Conservation (phyloP, 2,113 vertebrate genomes). For the Cavia porcellus region DNA sequence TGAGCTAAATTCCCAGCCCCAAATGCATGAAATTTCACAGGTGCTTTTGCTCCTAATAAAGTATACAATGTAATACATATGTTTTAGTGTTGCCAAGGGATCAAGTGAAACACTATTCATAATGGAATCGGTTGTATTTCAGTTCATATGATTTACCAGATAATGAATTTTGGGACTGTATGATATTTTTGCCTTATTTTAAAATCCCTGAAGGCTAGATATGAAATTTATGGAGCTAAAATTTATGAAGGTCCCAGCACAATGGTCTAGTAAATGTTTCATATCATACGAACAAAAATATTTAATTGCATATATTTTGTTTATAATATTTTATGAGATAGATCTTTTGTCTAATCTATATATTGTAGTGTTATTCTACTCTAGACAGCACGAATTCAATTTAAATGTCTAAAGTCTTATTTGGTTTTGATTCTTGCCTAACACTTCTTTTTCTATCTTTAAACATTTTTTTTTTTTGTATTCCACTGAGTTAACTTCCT, state of each 20-base stretch:
- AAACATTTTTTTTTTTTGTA: background rate
- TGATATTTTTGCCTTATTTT: background rate
- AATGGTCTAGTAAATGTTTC: background rate
- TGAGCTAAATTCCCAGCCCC: too few species aligned
- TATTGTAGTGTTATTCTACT: background rate
- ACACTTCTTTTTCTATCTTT: background rate
- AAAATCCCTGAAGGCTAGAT: background rate
- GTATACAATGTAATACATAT: background rate
- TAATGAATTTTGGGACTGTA: background rate
- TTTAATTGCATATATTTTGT: background rate
- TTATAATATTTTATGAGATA: background rate
- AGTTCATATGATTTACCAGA: background rate
- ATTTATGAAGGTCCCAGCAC: background rate
- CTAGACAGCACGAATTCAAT: background rate
- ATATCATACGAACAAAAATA: background rate
- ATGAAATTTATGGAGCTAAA: background rate
- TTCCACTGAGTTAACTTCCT: background rate
- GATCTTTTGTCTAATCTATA: background rate
- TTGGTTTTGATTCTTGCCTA: background rate
- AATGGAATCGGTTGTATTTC: background rate
- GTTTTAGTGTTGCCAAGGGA: background rate
- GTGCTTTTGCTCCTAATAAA: background rate
- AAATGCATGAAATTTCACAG: background rate
- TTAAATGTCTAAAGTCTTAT: background rate
- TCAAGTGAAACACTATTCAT: background rate